phyloP scores from a whole-genome alignment of 1,140 invertebrate genomes.

The Rhyzopertha dominica region DNA sequence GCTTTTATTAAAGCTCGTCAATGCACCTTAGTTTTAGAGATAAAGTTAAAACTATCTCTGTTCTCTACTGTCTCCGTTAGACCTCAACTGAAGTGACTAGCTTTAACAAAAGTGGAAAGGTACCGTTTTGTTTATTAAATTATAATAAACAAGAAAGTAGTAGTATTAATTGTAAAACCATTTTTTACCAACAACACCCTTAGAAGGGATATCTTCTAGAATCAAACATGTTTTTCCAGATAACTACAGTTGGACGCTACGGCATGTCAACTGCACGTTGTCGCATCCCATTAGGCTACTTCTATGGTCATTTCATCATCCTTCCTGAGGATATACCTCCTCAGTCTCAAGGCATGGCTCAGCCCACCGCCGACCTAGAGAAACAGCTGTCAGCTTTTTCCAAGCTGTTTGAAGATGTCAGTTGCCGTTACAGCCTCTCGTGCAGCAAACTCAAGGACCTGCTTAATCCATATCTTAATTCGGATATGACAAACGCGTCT shows the following conservation, averaged over 20 bases:
- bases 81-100: too few species aligned
- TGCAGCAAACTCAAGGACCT: constrained; percentile 73
- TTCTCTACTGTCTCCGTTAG: too few species aligned
- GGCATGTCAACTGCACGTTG: constrained; percentile 86
- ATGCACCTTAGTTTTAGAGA: too few species aligned
- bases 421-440: constrained; percentile 78
- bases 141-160: too few species aligned
- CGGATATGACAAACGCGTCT: constrained; percentile 70
- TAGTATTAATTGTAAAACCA: too few species aligned
- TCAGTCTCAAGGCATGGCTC: constrained; percentile 20
- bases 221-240: constrained; percentile 42
- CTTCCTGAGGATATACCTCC: constrained; percentile 34
- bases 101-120: too few species aligned
- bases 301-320: constrained; percentile 83
- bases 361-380: constrained; percentile 31
- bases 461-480: constrained; percentile 66
- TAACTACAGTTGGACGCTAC: constrained; percentile 82
- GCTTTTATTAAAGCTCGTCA: too few species aligned
- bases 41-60: too few species aligned
- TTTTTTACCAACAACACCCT: too few species aligned
- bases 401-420: constrained; percentile 67
- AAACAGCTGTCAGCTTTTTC: constrained; percentile 42
- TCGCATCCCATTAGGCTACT: constrained; percentile 85
- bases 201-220: too few species aligned
- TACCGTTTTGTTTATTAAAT: too few species aligned